Percentiles rank a stretch among this genome's conserved stretches.
Conservation (phyloP, 2,888 invertebrate genomes). For the Aethes cnicana region DNA sequence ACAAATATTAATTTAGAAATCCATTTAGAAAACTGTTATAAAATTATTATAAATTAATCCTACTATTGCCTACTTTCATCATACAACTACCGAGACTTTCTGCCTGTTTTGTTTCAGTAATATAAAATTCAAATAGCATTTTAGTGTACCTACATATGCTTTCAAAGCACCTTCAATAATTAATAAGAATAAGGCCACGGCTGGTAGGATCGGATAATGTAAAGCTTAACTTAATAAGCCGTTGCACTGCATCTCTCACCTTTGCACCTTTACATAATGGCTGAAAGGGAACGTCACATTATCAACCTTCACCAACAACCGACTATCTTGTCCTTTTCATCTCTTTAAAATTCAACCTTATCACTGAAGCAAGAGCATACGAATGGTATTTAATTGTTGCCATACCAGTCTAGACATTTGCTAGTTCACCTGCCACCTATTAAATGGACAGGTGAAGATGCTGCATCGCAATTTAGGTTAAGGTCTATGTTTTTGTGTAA, state of each 20-base stretch:
- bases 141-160: too few species aligned
- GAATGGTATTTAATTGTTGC: not conserved
- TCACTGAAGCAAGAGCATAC: not conserved
- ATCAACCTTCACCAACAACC: conserved; percentile 7
- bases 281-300: conserved; percentile 5
- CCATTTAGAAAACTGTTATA: too few species aligned
- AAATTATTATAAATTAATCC: too few species aligned
- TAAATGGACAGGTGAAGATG: conserved; percentile 13
- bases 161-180: too few species aligned
- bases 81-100: too few species aligned
- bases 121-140: too few species aligned
- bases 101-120: too few species aligned
- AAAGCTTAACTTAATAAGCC: not conserved
- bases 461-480: conserved; percentile 7
- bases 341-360: conserved; percentile 2
- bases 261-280: conserved; percentile 24
- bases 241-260: conserved; percentile 14
- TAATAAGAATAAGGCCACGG: too few species aligned
- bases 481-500: not conserved
- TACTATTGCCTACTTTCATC: too few species aligned
- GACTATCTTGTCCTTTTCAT: not conserved
- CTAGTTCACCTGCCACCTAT: conserved; percentile 10
- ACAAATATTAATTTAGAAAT: too few species aligned
- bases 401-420: conserved; percentile 20
- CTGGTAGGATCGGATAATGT: too few species aligned